Conservation (phyloP, 1,140 invertebrate species). For the Zaprionus tsacasi region DNA sequence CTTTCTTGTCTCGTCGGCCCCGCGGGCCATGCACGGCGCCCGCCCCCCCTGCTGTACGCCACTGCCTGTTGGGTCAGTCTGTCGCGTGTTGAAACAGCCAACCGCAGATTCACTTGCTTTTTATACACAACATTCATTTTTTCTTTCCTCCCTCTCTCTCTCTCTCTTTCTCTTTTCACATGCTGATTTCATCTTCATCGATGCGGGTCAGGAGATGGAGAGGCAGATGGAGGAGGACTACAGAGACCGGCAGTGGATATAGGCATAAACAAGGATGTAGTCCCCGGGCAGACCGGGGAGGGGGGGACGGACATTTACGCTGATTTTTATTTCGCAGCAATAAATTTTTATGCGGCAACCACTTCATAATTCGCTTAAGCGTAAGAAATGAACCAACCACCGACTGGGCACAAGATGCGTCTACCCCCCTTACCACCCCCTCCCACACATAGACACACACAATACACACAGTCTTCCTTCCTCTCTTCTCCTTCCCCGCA, state of each 20-base stretch:
- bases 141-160: constrained; percentile 10
- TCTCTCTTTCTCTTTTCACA: constrained; percentile 73
- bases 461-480: constrained; percentile 6
- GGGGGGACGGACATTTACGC: constrained; percentile 69
- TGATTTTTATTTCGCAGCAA: constrained; percentile 83
- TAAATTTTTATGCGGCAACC: constrained; percentile 84
- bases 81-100: constrained; percentile 33
- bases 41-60: too few relatives aligned
- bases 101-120: constrained; percentile 55
- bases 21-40: constrained; percentile 43
- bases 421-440: background rate
- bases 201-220: background rate
- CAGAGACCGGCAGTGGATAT: constrained; percentile 11
- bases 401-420: constrained; percentile 14
- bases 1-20: constrained; percentile 74
- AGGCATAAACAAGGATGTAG: constrained; percentile 50
- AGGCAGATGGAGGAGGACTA: background rate
- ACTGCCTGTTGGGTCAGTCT: constrained; percentile 26
- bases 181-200: constrained; percentile 75
- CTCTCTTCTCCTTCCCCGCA: constrained; percentile 1
- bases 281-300: constrained; percentile 29
- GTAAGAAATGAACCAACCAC: constrained; percentile 59
- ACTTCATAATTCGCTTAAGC: constrained; percentile 83
- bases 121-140: constrained; percentile 7
- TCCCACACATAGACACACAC: too few relatives aligned